A percentile compares a stretch with the other conserved stretches of the same genome.
Conservation (phyloP, 2,113 vertebrate species). For the Grus americana region DNA sequence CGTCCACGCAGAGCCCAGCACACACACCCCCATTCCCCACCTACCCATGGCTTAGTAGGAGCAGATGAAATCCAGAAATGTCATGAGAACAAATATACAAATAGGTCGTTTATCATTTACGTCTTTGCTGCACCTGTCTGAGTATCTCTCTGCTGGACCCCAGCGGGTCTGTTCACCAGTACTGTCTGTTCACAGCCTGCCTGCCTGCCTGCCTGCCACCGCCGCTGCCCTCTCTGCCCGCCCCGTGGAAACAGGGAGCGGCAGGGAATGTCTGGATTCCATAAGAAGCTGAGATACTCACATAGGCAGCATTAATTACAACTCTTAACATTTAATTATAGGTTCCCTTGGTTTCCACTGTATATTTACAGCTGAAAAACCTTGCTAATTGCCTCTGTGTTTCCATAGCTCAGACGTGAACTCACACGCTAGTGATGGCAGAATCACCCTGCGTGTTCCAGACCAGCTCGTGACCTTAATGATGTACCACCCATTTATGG, state of each 20-base stretch:
- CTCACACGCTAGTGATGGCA: background rate
- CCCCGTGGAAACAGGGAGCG: background rate
- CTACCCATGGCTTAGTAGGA: background rate
- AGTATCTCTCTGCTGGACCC: background rate
- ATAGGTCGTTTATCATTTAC: background rate
- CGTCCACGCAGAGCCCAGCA: background rate
- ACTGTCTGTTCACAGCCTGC: background rate
- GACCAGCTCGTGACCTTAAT: background rate
- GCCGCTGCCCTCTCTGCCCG: background rate
- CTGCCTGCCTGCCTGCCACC: background rate
- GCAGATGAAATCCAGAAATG: background rate
- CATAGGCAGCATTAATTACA: slow-evolving; percentile 39
- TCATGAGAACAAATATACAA: background rate
- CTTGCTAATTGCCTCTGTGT: background rate
- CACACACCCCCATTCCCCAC: background rate
- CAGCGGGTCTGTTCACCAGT: fast-evolving
- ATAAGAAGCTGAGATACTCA: slow-evolving; percentile 19
- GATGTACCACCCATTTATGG: background rate
- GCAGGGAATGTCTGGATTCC: slow-evolving; percentile 40
- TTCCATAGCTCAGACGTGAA: background rate
- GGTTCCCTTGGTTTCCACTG: slow-evolving; percentile 9
- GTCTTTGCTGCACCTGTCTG: background rate
- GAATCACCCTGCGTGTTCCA: background rate
- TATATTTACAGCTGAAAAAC: slow-evolving; percentile 14
- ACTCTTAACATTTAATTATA: slow-evolving; percentile 39